Base-by-base conservation (phyloP, 2,888 invertebrate genomes). In the Lochmaea crataegi region DNA sequence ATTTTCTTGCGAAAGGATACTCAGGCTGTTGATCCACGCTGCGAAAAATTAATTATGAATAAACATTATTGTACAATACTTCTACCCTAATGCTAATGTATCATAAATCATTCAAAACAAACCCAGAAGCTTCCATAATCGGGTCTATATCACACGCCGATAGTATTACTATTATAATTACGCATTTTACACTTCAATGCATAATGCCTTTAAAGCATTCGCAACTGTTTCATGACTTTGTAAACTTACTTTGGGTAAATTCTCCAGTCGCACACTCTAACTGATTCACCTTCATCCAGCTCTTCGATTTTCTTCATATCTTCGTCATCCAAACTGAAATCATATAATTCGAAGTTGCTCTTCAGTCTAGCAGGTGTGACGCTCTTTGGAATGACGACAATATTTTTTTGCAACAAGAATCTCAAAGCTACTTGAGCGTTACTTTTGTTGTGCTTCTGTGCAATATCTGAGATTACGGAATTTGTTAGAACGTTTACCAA, bases 351-450 rank as follows among this genome's bases (percentile, higher is more conserved):
- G 64, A 94, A 89, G 83, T 96, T 96, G 87, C 94, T 90, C 82
- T 89, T 89, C 22, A 96, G 91, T 76, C 95, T 90, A 2, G 86
- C 82, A 0, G 91, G 86, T 84, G 92, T 92, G 6, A 92, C 92
- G 84, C 95, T 95, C 85, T 96, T 96, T 6, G 96, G 96, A 80
- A 96, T 94, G 51, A 92, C 91, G 9, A 89, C 89, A 48, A 95
- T 86, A 12, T 91, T 92, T 48, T 90, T 89, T 84, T 96, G 93
- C 12, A 94, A 80, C n/a, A 91, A 87, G 86, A 92, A 92, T 63
- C 93, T 90, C 2, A 96, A 86, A 65, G 94, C 87, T 14, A 90
- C 84, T 86, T 96, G 95, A 11, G 94, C 95, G 0, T 93, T 88
- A 0, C 92, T 90, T 82, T 93, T 94, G 0, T 86, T 85, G 80